Conservation (phyloP, 2,113 vertebrate genomes). For the Saccopteryx leptura region DNA sequence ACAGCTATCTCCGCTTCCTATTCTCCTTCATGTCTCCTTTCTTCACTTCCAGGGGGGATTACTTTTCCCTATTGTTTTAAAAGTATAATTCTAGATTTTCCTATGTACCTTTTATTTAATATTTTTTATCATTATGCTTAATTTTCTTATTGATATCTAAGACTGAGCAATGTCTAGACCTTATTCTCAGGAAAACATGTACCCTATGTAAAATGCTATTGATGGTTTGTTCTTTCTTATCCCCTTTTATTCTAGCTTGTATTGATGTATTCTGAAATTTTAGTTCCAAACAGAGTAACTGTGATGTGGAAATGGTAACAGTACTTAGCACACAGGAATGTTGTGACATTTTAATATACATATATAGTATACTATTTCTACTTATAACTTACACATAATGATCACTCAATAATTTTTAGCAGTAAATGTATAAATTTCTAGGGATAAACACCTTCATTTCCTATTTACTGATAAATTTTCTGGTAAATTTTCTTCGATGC, state of each 20-base stretch:
- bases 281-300: not conserved
- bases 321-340: not conserved
- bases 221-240: not conserved
- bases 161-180: not conserved
- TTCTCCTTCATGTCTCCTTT: not conserved
- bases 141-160: not conserved
- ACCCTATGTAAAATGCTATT: not conserved
- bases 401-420: not conserved
- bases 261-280: not conserved
- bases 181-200: not conserved
- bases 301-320: not conserved
- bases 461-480: not conserved
- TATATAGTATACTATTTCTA: not conserved
- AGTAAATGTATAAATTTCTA: not conserved
- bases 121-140: not conserved
- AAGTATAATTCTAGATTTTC: not conserved
- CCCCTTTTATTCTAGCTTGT: not conserved
- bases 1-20: not conserved
- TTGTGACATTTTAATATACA: not conserved
- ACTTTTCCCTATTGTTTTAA: not conserved
- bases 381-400: not conserved
- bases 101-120: not conserved
- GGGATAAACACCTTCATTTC: not conserved
- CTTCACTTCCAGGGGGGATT: not conserved
- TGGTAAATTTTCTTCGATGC: not conserved